These are phyloP conservation scores for Manduca sexta DNA, from an alignment of 1,140 invertebrate genomes.

Conservation along the genomic window DNA sequence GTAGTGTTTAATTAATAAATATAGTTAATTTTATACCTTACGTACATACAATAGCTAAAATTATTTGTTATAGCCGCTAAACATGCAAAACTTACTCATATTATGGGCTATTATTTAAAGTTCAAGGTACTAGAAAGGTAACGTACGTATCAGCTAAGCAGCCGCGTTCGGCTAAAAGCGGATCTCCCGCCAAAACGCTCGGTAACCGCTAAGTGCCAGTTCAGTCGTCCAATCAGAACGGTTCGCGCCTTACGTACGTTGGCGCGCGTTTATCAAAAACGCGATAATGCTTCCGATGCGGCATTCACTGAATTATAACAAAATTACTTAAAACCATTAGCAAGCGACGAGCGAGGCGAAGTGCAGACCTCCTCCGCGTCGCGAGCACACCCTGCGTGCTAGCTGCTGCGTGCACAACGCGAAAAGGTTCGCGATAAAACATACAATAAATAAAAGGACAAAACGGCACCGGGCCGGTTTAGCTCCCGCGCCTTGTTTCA, in stretches of 20 bases:
- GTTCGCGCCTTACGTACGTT: constrained; percentile 47
- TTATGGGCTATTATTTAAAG: constrained; percentile 5
- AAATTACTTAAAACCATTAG: constrained; percentile 51
- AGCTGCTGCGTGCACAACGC: constrained; percentile 24
- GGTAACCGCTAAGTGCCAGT: constrained; percentile 16
- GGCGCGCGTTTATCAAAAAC: constrained; percentile 57
- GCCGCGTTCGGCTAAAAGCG: constrained; percentile 13
- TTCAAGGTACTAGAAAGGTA: constrained; percentile 19
- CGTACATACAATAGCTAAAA: too few species aligned
- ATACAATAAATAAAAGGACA: constrained; percentile 40
- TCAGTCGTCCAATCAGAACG: constrained; percentile 51
- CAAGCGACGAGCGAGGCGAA: constrained; percentile 33
- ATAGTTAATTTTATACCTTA: too few species aligned
- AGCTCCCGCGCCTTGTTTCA: constrained; percentile 23
- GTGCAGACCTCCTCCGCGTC: constrained; percentile 31
- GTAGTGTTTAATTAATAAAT: too few species aligned
- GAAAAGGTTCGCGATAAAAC: constrained; percentile 27
- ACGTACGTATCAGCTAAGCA: constrained; percentile 2
- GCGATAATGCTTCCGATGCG: constrained; percentile 40
- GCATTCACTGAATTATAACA: constrained; percentile 45
- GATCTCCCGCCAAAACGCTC: constrained; percentile 50
- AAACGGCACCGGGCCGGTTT: constrained; percentile 40
- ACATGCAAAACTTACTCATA: too few species aligned
- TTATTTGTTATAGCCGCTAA: too few species aligned
- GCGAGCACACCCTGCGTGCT: constrained; percentile 34